phyloP scores from a whole-genome alignment of 2,888 invertebrate genomes.

The Zonitis immaculata region DNA sequence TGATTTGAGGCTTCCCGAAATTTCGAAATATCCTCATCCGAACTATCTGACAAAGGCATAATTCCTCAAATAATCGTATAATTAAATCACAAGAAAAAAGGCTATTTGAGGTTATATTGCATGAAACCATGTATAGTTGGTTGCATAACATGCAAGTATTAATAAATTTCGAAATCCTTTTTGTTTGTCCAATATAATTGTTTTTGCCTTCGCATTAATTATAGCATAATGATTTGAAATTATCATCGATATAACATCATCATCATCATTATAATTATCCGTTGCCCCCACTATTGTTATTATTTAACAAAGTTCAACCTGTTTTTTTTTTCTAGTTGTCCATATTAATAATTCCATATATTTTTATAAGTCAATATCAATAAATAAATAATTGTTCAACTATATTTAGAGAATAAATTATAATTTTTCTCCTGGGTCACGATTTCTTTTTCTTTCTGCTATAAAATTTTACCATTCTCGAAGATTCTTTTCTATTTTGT shows the following conservation, averaged over 20 bases:
- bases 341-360: not conserved
- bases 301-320: not conserved
- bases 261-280: not conserved
- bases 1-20: conserved; percentile 51
- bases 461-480: not conserved
- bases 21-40: conserved; percentile 40
- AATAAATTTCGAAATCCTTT: too few species aligned
- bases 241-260: not conserved
- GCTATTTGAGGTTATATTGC: too few species aligned
- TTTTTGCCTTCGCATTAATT: too few species aligned
- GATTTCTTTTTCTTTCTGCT: too few species aligned
- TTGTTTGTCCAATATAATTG: too few species aligned
- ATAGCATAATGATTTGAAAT: too few species aligned
- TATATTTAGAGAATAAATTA: not conserved
- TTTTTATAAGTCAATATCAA: not conserved
- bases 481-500: not conserved
- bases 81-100: too few species aligned
- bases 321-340: not conserved
- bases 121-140: too few species aligned
- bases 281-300: not conserved
- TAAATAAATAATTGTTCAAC: not conserved
- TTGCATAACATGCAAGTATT: too few species aligned
- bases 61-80: too few species aligned
- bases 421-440: too few species aligned
- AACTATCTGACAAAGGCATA: conserved; percentile 38